Base-by-base conservation (phyloP, 2,888 invertebrate genomes). In the Xestoiulus laeticollis region DNA sequence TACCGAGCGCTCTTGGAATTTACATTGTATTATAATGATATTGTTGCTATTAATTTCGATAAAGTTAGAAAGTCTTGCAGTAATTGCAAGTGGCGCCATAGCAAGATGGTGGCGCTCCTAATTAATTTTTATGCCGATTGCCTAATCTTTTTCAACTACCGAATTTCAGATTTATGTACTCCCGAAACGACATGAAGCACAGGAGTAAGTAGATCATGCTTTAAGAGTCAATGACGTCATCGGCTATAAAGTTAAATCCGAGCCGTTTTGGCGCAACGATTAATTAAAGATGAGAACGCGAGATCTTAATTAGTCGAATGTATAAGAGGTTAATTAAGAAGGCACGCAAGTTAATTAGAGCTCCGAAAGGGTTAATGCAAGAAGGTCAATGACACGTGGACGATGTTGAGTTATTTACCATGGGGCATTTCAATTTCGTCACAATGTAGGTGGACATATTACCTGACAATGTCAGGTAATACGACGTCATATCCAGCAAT, bases 111-210 rank as follows among this genome's bases (percentile, higher is more conserved):
- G 59, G n/a, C 59, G n/a, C 22, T n/a, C 8, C 59, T 59, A 59
- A 59, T 59, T 59, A 59, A 6, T 12, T 59, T 59, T 59, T 59
- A 59, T n/a, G 59, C 14, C 59, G n/a, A 59, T 59, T 59, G 59
- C 59, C 22, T 59, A 59, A 59, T 59, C 59, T 59, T 59, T 59
- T 59, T 59, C n/a, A 59, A 59, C 59, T 59, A 59, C 59, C 59
- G 59, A n/a, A 59, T 59, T 59, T 59, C n/a, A 59, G 59, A 59
- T 59, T 59, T 59, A 59, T 59, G 59, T n/a, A 59, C n/a, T 59
- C n/a, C n/a, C 59, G 2, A 12, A 59, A n/a, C 2, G 59, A 19
- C 4, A 6, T 19, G 2, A 19, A 59, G 59, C 59, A 48, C 43
- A n/a, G 22, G 59, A n/a, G n/a, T n/a, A 22, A 12, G 59, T n/a